Conservation (phyloP, 1,140 invertebrate species). For the Aphelenchoides fujianensis region DNA sequence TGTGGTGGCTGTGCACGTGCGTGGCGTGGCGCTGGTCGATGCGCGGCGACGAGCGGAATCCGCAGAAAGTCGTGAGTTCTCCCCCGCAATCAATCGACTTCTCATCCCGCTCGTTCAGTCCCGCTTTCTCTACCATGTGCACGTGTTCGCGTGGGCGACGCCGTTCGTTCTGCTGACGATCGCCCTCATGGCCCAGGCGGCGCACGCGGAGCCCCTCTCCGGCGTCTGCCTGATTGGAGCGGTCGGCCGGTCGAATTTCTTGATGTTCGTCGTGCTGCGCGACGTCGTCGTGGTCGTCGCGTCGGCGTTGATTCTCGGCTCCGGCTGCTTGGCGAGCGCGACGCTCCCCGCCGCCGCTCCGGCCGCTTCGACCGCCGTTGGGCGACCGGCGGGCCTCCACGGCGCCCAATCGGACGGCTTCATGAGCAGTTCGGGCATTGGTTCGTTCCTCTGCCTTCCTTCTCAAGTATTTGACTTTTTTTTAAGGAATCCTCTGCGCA, state of each 20-base stretch:
- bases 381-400: too few species aligned
- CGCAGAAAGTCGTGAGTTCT: slow-evolving; percentile 9
- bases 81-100: slow-evolving; percentile 13
- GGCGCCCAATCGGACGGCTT: too few species aligned
- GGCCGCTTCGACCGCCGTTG: too few species aligned
- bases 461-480: not conserved
- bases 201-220: slow-evolving; percentile 31
- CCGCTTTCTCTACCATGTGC: slow-evolving; percentile 30
- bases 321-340: slow-evolving; percentile 19
- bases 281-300: slow-evolving; percentile 23
- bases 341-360: too few species aligned
- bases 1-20: slow-evolving; percentile 32
- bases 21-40: slow-evolving; percentile 25
- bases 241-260: slow-evolving; percentile 16
- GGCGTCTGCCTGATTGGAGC: slow-evolving; percentile 35
- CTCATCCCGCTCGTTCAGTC: slow-evolving; percentile 23
- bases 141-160: slow-evolving; percentile 30
- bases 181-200: slow-evolving; percentile 34
- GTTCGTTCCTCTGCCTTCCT: not conserved
- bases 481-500: not conserved
- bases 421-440: not conserved
- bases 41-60: slow-evolving; percentile 4
- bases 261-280: slow-evolving; percentile 24
- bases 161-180: slow-evolving; percentile 29
- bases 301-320: not conserved